Conservation (phyloP, 2,888 invertebrate genomes). For the Himalopsyche tibetana region DNA sequence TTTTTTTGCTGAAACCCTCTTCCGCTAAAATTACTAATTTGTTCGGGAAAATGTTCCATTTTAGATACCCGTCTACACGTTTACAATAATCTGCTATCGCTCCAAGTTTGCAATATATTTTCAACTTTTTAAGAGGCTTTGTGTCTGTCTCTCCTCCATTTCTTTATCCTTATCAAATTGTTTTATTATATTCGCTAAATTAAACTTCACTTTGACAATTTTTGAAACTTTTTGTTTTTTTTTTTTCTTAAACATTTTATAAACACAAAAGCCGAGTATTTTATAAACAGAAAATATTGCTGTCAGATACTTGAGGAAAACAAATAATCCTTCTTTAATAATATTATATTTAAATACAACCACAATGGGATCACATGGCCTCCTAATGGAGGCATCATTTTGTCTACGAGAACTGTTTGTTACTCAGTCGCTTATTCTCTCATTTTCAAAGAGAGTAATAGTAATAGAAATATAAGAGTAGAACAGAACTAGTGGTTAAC, state of each 20-base stretch:
- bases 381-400: background rate
- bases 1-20: no score
- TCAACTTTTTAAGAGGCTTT: slow-evolving; percentile 16
- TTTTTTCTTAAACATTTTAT: background rate
- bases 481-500: no score
- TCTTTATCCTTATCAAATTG: slow-evolving; percentile 28
- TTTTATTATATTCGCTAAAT: slow-evolving; percentile 11
- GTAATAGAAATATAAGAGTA: no score
- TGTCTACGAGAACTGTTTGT: slow-evolving; percentile 6
- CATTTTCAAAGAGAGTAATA: no score
- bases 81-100: slow-evolving; percentile 23
- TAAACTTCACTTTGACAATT: slow-evolving; percentile 24
- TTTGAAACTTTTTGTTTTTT: background rate
- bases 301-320: no score
- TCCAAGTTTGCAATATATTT: slow-evolving; percentile 8
- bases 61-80: background rate
- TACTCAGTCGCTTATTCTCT: no score
- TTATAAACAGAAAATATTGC: no score
- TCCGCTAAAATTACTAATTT: no score
- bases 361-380: no score
- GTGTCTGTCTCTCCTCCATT: background rate
- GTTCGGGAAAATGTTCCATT: background rate
- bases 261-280: no score
- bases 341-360: no score
- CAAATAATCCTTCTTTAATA: no score